Evolutionary conservation across 2,113 vertebrate species (phyloP).

Genomic region (Apistogramma diplotaenia): DNA sequence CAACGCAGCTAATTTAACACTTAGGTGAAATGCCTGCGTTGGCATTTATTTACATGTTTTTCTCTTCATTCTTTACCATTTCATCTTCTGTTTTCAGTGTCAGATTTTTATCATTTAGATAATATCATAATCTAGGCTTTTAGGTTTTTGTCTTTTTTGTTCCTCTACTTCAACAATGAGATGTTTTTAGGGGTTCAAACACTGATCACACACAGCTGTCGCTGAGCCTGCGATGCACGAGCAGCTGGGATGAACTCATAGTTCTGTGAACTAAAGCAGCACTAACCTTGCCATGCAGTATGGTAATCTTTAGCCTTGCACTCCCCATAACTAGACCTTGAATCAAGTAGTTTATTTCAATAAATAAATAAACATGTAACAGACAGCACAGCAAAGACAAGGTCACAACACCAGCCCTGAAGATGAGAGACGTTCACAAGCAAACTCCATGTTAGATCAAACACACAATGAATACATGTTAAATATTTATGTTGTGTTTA

Average conservation of each 20-base stretch:
- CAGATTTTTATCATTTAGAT: background rate
- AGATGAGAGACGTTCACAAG: background rate
- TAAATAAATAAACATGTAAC: slow-evolving; percentile 74
- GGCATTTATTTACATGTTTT: too few species aligned
- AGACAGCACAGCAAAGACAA: slow-evolving; percentile 51
- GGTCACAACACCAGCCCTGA: slow-evolving; percentile 25
- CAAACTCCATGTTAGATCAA: background rate
- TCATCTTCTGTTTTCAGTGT: background rate
- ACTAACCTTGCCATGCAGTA: slow-evolving; percentile 50
- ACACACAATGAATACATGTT: background rate
- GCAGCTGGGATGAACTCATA: slow-evolving; percentile 1
- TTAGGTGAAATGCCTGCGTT: background rate
- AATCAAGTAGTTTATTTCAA: slow-evolving; percentile 70
- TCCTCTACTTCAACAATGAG: too few species aligned
- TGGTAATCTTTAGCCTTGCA: slow-evolving; percentile 61
- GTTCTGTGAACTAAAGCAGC: slow-evolving; percentile 1
- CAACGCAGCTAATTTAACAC: background rate
- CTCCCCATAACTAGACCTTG: slow-evolving; percentile 62
- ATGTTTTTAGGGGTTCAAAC: background rate
- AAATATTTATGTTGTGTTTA: background rate
- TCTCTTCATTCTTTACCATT: background rate
- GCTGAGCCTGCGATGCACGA: background rate
- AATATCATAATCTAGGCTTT: background rate
- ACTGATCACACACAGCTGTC: background rate
- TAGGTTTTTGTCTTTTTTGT: too few species aligned